A percentile compares a stretch with the other conserved stretches of the same genome.
Evolutionary conservation across 1,140 invertebrate species (phyloP).

Genomic region (Temnothorax longispinosus): DNA sequence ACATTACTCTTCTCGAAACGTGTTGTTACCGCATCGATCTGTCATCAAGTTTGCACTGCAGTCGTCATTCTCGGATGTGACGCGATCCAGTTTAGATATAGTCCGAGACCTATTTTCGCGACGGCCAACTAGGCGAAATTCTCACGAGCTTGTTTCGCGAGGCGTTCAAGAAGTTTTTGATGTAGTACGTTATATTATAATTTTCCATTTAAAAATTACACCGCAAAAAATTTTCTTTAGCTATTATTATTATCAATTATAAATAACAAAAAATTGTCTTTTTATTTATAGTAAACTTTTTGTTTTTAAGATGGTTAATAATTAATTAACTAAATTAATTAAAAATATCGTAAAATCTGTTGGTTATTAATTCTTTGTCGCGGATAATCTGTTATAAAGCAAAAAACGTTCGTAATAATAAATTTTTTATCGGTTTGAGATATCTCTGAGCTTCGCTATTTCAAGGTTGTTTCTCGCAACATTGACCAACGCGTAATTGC

Average conservation of each 20-base stretch:
- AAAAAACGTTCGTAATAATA: not conserved
- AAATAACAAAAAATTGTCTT: not conserved
- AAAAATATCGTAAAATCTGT: not conserved
- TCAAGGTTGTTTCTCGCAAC: not conserved
- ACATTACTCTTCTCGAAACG: slow-evolving; percentile 24
- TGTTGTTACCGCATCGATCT: slow-evolving; percentile 21
- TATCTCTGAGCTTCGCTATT: not conserved
- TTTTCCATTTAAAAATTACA: not conserved
- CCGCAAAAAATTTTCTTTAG: too few species aligned
- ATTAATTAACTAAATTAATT: not conserved
- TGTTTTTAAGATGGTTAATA: not conserved
- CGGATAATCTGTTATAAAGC: not conserved
- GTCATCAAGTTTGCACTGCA: slow-evolving; percentile 10
- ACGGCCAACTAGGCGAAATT: slow-evolving; percentile 17
- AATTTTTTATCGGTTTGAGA: not conserved
- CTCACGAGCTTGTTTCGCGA: not conserved
- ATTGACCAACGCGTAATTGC: not conserved
- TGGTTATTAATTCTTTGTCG: not conserved
- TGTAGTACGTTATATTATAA: not conserved
- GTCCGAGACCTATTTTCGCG: slow-evolving; percentile 37
- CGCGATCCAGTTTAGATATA: slow-evolving; percentile 7
- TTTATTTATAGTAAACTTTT: not conserved
- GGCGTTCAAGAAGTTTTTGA: not conserved
- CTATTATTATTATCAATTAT: not conserved
- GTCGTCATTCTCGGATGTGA: slow-evolving; percentile 33